Conservation (phyloP, 2,113 vertebrate species). For the Elephantulus edwardii region DNA sequence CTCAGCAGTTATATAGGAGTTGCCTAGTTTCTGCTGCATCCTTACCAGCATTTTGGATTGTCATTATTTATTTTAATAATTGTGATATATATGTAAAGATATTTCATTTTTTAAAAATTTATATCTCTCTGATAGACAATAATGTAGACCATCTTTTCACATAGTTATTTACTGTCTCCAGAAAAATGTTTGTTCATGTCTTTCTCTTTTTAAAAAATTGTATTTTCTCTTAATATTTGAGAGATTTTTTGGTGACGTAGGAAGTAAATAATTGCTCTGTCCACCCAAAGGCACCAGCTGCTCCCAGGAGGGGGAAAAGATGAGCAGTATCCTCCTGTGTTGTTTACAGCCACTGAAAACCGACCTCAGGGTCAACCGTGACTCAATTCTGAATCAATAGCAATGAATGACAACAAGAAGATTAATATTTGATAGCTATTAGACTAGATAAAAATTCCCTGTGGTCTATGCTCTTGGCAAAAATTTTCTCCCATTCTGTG, state of each 20-base stretch:
- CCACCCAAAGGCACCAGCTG: too few relatives aligned
- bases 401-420: too few relatives aligned
- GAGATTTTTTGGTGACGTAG: too few relatives aligned
- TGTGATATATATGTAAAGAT: background rate
- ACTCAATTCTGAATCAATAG: too few relatives aligned
- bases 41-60: background rate
- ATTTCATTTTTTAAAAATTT: background rate
- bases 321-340: too few relatives aligned
- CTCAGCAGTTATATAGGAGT: background rate
- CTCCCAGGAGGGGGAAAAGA: too few relatives aligned
- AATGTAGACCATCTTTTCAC: background rate
- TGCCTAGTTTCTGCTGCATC: background rate
- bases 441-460: background rate
- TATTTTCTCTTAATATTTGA: background rate
- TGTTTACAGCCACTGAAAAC: too few relatives aligned
- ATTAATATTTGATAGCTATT: background rate
- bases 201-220: constrained; percentile 15
- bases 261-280: too few relatives aligned
- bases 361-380: too few relatives aligned
- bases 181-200: background rate
- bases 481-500: background rate
- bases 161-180: background rate
- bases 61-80: background rate
- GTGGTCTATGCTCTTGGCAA: background rate
- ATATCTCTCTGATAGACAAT: background rate